A percentile compares a stretch with the other conserved stretches of the same genome.
phyloP scores from a whole-genome alignment of 2,888 invertebrate species.

The Heliconius aoede region DNA sequence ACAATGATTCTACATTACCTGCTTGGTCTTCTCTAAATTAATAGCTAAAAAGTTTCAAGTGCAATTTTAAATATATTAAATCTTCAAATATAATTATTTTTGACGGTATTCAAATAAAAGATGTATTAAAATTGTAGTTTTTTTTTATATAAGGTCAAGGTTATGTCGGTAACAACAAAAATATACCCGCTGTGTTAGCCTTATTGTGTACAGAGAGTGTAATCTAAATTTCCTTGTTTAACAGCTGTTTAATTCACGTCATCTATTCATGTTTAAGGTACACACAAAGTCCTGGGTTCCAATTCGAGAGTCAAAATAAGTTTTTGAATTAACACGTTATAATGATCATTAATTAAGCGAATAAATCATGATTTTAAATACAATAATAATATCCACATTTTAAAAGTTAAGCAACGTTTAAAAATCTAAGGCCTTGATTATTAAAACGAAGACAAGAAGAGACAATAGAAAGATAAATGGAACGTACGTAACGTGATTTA shows the following conservation, averaged over 20 bases:
- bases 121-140: not conserved
- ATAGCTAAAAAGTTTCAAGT: too few relatives aligned
- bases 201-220: not conserved
- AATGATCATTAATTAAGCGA: constrained; percentile 3
- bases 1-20: not conserved
- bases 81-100: too few relatives aligned
- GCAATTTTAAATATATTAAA: too few relatives aligned
- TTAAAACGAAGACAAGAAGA: constrained; percentile 19
- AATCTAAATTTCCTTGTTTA: not conserved
- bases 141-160: constrained; percentile 18
- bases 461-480: constrained; percentile 30
- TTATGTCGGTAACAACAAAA: not conserved
- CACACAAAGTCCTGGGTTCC: not conserved
- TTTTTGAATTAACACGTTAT: too few relatives aligned
- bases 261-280: not conserved
- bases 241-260: not conserved
- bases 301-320: not conserved
- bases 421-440: constrained; percentile 8
- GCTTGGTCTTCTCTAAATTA: too few relatives aligned
- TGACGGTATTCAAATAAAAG: not conserved
- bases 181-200: not conserved
- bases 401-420: constrained; percentile 10
- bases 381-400: not conserved
- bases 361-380: not conserved
- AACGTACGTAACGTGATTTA: constrained; percentile 11